Evolutionary conservation across 2,888 invertebrate genomes (phyloP), one percentile per base, ranked within the genome.

Genomic region (Ornithoptera alexandrae): DNA sequence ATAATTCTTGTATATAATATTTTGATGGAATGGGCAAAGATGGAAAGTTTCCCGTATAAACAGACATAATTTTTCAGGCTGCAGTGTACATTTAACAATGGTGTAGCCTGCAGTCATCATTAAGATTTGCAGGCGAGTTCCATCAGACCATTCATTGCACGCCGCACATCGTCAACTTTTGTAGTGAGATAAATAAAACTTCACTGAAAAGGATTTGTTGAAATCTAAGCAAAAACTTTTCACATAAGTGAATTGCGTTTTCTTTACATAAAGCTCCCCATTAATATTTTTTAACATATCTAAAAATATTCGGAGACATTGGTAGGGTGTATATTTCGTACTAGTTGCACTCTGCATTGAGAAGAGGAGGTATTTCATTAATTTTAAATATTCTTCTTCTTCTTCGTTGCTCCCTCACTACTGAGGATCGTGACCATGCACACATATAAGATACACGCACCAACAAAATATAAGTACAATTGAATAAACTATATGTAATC

Each of bases 91-190:
- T 62, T n/a, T 24, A 62, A 62, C 62, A 62, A 62, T 62, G 30
- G 50, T 17, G 50, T 50, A 53, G 66, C 66, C 66, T 66, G 60
- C 60, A 61, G 60, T 36, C 60, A 60, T 66, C 66, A 61, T 66
- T 66, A 61, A 66, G 61, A 56, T 57, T 62, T 62, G 53, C 59
- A 57, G 36, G 53, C 36, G 67, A 62, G 67, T 20, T 62, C 24
- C 57, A 67, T 67, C 30, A 56, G 39, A 50, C 30, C 60, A 60
- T 66, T 66, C 50, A 61, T 60, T 53, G 50, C 46, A n/a, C 18
- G n/a, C 46, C 46, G 46, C 24, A 57, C 46, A 22, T 30, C 46
- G 63, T 30, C 53, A 56, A 56, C 56, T 60, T 30, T 60, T 59
- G 22, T 17, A 7, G 12, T 10, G 42, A 18, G 6, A 60, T 60